Base-by-base conservation (phyloP, 2,113 vertebrate genomes). In the Sorex araneus region DNA sequence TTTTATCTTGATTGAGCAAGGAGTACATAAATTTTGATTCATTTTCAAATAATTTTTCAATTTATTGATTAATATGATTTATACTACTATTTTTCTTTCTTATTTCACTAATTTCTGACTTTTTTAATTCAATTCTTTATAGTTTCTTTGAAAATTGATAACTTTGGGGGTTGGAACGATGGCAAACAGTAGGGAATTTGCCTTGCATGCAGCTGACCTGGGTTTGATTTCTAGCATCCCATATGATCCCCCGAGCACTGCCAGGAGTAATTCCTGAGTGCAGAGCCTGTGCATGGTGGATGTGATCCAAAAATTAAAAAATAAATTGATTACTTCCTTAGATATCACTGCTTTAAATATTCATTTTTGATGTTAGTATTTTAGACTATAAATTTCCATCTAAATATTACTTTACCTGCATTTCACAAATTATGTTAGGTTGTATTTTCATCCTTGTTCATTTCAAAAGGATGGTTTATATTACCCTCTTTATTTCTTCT, bases 21-120 rank as follows among this genome's bases (percentile, higher is more conserved):
- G 19, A 23, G 3, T 74, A 73, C 88, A 79, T 32, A 47, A 76
- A 60, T 79, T 92, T 79, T 88, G 18, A 79, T 66, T 23, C 83
- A 25, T 36, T 66, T 57, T 76, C 82, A 69, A 57, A 36, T 87
- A 63, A 45, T 27, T 10, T 7, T 76, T 2, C 34, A 23, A 7
- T 60, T 60, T 60, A 60, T 60, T 60, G 57, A 60, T 60, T 60
- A 23, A 60, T 21, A 60, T 60, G 57, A 60, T 60, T 60, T 60
- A 60, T 21, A 60, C 18, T 21, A 60, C 18, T 6, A 21, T 47
- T 6, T 81, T 86, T 76, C 40, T n/a, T 64, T 83, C 8, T n/a
- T 80, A 11, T 63, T 50, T 43, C 15, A 82, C 21, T 87, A 69
- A 64, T 67, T 91, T 84, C 2, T 4, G 7, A 50, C 50, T 45